A percentile compares a stretch with the other conserved stretches of the same genome.
These are phyloP conservation scores for Tetranychus piercei DNA, from an alignment of 2,888 invertebrate genomes.

Conservation along the genomic window DNA sequence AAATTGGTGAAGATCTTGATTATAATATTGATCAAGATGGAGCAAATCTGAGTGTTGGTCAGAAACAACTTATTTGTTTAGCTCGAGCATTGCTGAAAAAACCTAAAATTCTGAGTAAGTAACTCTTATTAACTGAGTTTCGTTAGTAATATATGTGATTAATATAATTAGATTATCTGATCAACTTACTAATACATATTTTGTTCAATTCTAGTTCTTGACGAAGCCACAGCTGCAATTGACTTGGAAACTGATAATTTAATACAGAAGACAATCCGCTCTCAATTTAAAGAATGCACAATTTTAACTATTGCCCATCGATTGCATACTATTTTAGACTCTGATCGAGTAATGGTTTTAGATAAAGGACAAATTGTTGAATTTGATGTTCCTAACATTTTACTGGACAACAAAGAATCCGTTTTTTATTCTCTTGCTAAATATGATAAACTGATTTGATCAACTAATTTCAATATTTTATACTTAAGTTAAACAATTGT, in stretches of 20 bases:
- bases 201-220: constrained; percentile 27
- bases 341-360: constrained; percentile 52
- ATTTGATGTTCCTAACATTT: constrained; percentile 50
- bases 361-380: constrained; percentile 58
- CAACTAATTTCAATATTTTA: background rate
- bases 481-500: constrained; percentile 33
- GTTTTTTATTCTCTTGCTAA: constrained; percentile 67
- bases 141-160: background rate
- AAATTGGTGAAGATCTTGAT: constrained; percentile 12
- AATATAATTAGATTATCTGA: background rate
- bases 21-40: constrained; percentile 21
- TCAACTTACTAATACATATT: background rate
- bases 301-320: constrained; percentile 26
- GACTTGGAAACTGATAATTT: constrained; percentile 37
- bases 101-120: constrained; percentile 17
- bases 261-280: constrained; percentile 63
- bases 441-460: constrained; percentile 35
- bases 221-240: constrained; percentile 29
- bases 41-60: constrained; percentile 19
- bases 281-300: constrained; percentile 53
- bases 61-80: constrained; percentile 22
- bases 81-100: constrained; percentile 21
- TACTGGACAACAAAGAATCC: constrained; percentile 48
- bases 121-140: background rate
- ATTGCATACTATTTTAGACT: constrained; percentile 79